These are phyloP conservation scores for Hoplodrina blanda DNA, from an alignment of 2,888 invertebrate genomes.

Conservation along the genomic window DNA sequence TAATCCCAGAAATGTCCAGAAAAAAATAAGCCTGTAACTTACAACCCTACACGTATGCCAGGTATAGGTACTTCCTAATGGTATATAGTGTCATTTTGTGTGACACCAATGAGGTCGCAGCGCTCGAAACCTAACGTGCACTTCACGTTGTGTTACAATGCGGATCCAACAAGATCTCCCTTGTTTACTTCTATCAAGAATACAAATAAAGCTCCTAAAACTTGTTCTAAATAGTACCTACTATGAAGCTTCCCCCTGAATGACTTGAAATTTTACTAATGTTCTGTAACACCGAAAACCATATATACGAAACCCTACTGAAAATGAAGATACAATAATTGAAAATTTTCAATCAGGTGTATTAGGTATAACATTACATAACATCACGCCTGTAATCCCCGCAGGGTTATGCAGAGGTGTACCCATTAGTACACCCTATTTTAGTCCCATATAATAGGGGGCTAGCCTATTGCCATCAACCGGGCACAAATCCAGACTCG, in stretches of 20 bases:
- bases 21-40: too few relatives aligned
- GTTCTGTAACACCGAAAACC: neutral
- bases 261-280: neutral
- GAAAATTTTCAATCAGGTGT: neutral
- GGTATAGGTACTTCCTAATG: conserved; percentile 14
- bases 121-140: conserved; percentile 16
- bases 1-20: too few relatives aligned
- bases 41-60: neutral
- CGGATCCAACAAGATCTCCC: neutral
- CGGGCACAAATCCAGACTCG: too few relatives aligned
- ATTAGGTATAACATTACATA: too few relatives aligned
- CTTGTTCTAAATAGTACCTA: neutral
- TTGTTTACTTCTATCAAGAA: too few relatives aligned
- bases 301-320: too few relatives aligned
- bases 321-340: too few relatives aligned
- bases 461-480: too few relatives aligned
- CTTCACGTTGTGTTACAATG: conserved; percentile 1
- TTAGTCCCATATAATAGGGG: too few relatives aligned
- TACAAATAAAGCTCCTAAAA: neutral
- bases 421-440: too few relatives aligned
- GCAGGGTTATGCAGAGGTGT: too few relatives aligned
- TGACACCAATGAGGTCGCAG: conserved; percentile 34
- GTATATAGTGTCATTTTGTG: conserved; percentile 18
- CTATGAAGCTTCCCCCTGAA: neutral
- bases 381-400: too few relatives aligned